Evolutionary conservation across 2,888 invertebrate species (phyloP).

Genomic region (Choristoneura rosaceana): DNA sequence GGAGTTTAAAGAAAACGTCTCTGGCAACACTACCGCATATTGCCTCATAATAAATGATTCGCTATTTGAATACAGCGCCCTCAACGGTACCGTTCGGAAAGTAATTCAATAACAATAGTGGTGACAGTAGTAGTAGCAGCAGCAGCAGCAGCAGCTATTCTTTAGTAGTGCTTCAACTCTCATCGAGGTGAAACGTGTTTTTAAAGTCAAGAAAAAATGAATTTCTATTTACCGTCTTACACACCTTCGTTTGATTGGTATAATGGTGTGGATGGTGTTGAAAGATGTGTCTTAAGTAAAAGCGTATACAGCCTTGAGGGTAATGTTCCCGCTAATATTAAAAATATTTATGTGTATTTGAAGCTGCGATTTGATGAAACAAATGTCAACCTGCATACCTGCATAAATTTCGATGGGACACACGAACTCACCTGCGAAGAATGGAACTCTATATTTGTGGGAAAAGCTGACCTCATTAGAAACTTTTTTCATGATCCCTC

Average conservation of each 20-base stretch:
- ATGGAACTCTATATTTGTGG: constrained; percentile 5
- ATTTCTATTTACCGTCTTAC: constrained; percentile 4
- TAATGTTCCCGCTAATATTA: background rate
- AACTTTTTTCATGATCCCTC: constrained; percentile 11
- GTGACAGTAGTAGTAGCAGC: too few species aligned
- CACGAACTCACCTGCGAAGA: background rate
- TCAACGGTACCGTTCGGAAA: constrained; percentile 11
- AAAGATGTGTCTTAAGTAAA: background rate
- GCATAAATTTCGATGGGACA: constrained; percentile 10
- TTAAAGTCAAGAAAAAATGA: background rate
- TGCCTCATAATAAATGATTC: constrained; percentile 34
- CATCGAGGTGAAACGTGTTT: background rate
- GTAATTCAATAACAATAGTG: constrained; percentile 4
- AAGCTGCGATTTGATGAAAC: constrained; percentile 8
- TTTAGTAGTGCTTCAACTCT: background rate
- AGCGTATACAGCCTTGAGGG: background rate
- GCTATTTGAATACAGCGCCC: constrained; percentile 28
- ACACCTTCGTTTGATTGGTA: background rate
- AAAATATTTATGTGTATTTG: constrained; percentile 15
- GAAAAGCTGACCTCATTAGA: background rate
- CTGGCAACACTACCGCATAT: constrained; percentile 27
- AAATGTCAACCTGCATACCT: background rate
- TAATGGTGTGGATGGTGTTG: background rate
- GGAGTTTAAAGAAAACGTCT: constrained; percentile 26
- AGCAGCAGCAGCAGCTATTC: background rate